Evolutionary conservation across 1,140 invertebrate genomes (phyloP).

Genomic region (Aphis craccivora): DNA sequence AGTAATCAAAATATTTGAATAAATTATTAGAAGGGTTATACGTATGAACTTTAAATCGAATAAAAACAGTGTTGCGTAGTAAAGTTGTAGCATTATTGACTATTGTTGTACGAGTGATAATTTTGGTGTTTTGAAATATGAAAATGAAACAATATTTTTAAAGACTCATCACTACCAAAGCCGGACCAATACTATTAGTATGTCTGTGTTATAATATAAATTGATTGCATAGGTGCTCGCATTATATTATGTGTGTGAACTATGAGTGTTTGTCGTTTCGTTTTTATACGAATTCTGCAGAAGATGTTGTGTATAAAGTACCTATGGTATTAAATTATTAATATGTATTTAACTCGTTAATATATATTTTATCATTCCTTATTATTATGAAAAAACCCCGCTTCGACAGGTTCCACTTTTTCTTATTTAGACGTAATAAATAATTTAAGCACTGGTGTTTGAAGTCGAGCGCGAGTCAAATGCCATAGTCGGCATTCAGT

Average conservation of each 20-base stretch:
- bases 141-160: not conserved
- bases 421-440: not conserved
- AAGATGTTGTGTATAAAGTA: not conserved
- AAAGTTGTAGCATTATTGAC: no score
- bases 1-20: not conserved
- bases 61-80: no score
- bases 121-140: not conserved
- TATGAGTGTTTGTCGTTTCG: not conserved
- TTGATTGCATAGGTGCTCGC: no score
- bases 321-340: not conserved
- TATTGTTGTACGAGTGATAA: no score
- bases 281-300: not conserved
- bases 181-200: not conserved
- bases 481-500: not conserved
- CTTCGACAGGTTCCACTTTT: not conserved
- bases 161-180: not conserved
- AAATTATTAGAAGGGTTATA: not conserved
- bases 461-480: not conserved
- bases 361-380: not conserved
- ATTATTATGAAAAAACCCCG: not conserved
- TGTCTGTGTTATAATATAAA: not conserved
- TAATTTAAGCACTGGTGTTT: not conserved
- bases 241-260: not conserved
- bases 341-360: no score
- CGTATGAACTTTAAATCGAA: not conserved